Evolutionary conservation across 2,888 invertebrate genomes (phyloP).

Genomic region (Chrysolina haemoptera): DNA sequence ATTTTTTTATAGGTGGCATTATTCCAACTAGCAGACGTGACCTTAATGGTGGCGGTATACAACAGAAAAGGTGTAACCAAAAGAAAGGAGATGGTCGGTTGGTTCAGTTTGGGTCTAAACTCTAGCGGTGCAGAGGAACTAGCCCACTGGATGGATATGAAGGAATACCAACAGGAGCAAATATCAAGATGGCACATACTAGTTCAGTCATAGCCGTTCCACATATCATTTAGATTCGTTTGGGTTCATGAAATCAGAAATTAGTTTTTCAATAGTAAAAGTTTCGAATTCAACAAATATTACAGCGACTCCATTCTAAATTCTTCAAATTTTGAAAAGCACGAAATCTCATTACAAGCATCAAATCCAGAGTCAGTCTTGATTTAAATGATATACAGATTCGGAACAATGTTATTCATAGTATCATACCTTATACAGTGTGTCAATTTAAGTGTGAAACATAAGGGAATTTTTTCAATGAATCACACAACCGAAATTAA

Average conservation of each 20-base stretch:
- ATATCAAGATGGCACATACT: constrained; percentile 95
- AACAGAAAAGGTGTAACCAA: constrained; percentile 92
- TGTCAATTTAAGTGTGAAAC: too few species aligned
- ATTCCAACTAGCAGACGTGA: constrained; percentile 95
- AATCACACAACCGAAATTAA: too few species aligned
- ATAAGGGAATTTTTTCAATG: too few species aligned
- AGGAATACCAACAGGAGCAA: constrained; percentile 90
- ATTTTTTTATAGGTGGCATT: constrained; percentile 82
- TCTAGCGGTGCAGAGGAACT: constrained; percentile 93
- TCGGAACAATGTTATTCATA: too few species aligned
- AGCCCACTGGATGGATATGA: constrained; percentile 94
- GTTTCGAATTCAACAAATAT: not conserved
- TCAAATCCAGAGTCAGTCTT: too few species aligned
- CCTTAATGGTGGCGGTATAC: constrained; percentile 94
- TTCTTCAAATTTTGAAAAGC: not conserved
- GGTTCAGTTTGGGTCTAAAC: constrained; percentile 94
- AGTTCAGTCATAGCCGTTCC: constrained; percentile 76
- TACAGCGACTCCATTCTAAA: not conserved
- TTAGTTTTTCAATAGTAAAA: not conserved
- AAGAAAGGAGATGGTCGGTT: constrained; percentile 96
- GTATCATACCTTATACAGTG: too few species aligned
- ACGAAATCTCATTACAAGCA: not conserved
- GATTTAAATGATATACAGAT: too few species aligned
- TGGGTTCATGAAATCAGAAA: not conserved
- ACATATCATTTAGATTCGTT: constrained; percentile 45